Conservation (phyloP, 2,113 vertebrate genomes). For the Myotis brandtii region DNA sequence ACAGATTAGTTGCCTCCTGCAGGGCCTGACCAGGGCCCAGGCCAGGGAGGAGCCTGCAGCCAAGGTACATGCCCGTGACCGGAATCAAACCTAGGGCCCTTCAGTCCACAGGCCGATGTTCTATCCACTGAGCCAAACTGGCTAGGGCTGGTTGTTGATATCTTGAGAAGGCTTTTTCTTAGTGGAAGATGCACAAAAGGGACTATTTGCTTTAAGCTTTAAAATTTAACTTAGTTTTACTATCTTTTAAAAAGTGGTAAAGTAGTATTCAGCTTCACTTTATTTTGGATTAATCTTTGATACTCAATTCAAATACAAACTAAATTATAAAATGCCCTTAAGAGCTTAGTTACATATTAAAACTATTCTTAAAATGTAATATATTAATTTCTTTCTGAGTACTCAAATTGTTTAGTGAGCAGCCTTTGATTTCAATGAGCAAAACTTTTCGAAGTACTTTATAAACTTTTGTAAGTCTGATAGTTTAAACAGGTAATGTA, state of each 20-base stretch:
- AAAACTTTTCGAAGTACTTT: slow-evolving; percentile 2
- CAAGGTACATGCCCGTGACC: no score
- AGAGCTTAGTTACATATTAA: slow-evolving; percentile 39
- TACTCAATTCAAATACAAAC: slow-evolving; percentile 15
- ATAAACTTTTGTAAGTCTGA: slow-evolving; percentile 1
- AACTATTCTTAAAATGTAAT: slow-evolving; percentile 3
- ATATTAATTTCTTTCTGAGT: background rate
- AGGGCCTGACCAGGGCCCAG: no score
- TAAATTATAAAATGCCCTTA: slow-evolving; percentile 31
- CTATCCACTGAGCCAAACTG: no score
- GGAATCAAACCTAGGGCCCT: no score
- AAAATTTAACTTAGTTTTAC: background rate
- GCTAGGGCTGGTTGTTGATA: background rate
- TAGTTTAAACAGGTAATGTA: slow-evolving; percentile 24
- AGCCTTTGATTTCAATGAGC: background rate
- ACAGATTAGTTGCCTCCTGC: no score
- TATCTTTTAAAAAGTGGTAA: slow-evolving; percentile 23
- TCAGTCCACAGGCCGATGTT: no score
- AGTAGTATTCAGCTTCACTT: background rate
- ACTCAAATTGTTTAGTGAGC: background rate
- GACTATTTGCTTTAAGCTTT: slow-evolving; percentile 6
- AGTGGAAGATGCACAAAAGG: background rate
- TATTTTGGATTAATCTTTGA: slow-evolving; percentile 4
- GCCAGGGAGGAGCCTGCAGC: no score
- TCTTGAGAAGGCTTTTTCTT: background rate